phyloP scores from a whole-genome alignment of 2,888 invertebrate species.

The Unio pictorum region DNA sequence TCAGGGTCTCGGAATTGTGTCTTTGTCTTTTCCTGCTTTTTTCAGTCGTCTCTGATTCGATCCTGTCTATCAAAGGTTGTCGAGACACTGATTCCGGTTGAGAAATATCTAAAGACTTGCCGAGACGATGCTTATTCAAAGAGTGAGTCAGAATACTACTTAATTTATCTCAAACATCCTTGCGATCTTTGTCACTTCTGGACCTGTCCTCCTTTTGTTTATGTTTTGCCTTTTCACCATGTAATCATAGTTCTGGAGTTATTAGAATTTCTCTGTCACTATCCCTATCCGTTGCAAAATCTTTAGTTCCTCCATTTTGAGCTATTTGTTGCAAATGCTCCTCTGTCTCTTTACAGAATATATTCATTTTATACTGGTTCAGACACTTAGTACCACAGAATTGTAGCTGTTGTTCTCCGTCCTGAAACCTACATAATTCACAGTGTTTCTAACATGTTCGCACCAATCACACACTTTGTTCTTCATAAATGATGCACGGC shows the following conservation, averaged over 20 bases:
- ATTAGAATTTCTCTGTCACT: slow-evolving; percentile 75
- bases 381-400: slow-evolving; percentile 92
- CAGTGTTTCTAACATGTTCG: slow-evolving; percentile 89
- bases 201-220: slow-evolving; percentile 19
- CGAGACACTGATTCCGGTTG: not conserved
- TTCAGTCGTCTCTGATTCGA: slow-evolving; percentile 18
- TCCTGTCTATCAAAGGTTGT: slow-evolving; percentile 11
- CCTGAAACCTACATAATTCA: slow-evolving; percentile 92
- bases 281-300: slow-evolving; percentile 24
- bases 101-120: no score
- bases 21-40: slow-evolving; percentile 14
- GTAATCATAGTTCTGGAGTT: slow-evolving; percentile 92
- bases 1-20: slow-evolving; percentile 16
- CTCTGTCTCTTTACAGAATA: slow-evolving; percentile 93
- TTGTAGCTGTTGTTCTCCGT: slow-evolving; percentile 91
- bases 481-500: slow-evolving; percentile 90
- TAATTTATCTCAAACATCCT: not conserved
- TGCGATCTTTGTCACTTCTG: slow-evolving; percentile 7
- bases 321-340: slow-evolving; percentile 85
- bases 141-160: no score
- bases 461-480: slow-evolving; percentile 95
- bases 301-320: slow-evolving; percentile 16
- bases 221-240: slow-evolving; percentile 17
- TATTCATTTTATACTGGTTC: slow-evolving; percentile 97
- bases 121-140: no score